Evolutionary conservation across 2,797 vertebrate species (phyloP).

Genomic region (Menidia menidia): DNA sequence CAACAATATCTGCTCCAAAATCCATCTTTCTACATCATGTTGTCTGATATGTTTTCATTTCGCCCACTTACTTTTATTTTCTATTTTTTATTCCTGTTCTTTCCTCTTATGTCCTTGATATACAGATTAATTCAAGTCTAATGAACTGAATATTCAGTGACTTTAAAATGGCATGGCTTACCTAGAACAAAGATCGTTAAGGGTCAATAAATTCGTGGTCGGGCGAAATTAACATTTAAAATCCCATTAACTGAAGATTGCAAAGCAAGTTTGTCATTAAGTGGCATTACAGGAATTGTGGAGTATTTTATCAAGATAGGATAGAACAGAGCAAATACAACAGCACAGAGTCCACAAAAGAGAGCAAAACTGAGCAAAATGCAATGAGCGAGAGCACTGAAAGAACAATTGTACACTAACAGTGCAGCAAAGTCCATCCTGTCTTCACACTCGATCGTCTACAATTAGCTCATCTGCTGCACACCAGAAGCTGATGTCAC

Average conservation of each 20-base stretch:
- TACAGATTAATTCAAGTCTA: constrained; percentile 40
- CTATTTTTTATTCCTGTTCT: constrained; percentile 5
- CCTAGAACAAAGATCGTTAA: constrained; percentile 31
- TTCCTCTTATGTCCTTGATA: constrained; percentile 15
- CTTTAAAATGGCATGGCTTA: constrained; percentile 36
- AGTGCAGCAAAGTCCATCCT: constrained; percentile 4
- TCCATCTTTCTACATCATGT: constrained; percentile 17
- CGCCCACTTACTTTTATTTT: constrained; percentile 23
- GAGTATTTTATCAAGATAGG: constrained; percentile 3
- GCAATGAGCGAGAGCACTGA: not conserved
- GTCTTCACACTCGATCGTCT: constrained; percentile 9
- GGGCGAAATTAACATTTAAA: constrained; percentile 54
- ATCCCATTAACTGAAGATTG: constrained; percentile 38
- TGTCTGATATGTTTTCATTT: constrained; percentile 25
- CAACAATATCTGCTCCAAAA: constrained; percentile 47
- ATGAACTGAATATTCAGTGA: constrained; percentile 30
- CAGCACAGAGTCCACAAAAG: not conserved
- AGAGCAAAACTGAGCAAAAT: not conserved
- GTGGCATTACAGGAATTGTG: constrained; percentile 6
- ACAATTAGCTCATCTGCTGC: constrained; percentile 22
- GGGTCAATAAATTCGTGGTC: constrained; percentile 42
- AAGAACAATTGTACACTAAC: not conserved
- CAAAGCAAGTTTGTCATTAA: constrained; percentile 33
- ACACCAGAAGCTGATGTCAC: not conserved
- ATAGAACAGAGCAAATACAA: not conserved